Evolutionary conservation across 2,113 vertebrate species (phyloP).

Genomic region (Falcunculus frontatus): DNA sequence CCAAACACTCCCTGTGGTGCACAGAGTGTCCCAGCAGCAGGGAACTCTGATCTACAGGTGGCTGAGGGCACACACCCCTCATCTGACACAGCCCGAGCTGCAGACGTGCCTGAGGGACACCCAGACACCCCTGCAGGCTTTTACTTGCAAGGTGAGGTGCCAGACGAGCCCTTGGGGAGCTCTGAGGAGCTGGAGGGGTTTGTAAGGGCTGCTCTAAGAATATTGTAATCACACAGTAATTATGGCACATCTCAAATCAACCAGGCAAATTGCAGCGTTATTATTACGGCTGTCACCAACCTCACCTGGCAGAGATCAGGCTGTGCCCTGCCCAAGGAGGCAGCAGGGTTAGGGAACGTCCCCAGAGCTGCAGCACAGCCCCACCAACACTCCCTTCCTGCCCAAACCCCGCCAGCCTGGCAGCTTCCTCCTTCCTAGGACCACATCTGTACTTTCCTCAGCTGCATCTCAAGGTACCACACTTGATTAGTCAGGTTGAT

Average conservation of each 20-base stretch:
- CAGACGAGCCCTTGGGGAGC: slow-evolving; percentile 5
- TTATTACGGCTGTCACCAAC: slow-evolving; percentile 25
- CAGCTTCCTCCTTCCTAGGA: not conserved
- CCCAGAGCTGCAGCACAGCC: not conserved
- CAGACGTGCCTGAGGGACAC: not conserved
- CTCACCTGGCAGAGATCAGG: not conserved
- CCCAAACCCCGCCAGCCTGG: not conserved
- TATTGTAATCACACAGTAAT: slow-evolving; percentile 60
- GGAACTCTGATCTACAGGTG: not conserved
- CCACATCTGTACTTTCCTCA: not conserved
- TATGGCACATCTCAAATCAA: slow-evolving; percentile 48
- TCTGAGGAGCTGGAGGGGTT: not conserved
- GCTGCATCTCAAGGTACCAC: not conserved
- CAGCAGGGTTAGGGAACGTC: not conserved
- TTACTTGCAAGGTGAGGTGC: not conserved
- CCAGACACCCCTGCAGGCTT: not conserved
- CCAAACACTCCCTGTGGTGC: not conserved
- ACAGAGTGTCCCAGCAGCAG: not conserved
- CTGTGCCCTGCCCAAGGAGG: not conserved
- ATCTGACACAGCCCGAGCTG: not conserved
- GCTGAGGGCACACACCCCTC: rapidly evolving
- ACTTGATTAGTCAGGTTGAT: not conserved
- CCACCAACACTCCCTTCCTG: not conserved
- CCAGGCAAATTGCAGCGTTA: slow-evolving; percentile 19
- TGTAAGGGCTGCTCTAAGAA: slow-evolving; percentile 36